These are phyloP conservation scores for Natrix natrix DNA, from an alignment of 2,797 vertebrate species.

Conservation along the genomic window DNA sequence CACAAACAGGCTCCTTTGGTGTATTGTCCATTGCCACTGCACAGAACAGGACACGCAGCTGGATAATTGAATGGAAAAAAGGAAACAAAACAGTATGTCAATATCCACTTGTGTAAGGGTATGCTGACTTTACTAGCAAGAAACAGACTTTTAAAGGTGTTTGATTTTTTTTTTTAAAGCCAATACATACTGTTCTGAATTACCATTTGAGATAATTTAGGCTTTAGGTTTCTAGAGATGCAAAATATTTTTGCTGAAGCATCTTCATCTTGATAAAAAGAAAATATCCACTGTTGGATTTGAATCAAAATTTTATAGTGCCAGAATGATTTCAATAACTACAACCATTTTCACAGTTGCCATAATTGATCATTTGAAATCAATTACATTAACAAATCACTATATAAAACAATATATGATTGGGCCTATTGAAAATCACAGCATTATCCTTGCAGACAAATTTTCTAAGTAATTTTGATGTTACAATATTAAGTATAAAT, in stretches of 20 bases:
- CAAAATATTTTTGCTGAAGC: neutral
- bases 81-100: slow-evolving; percentile 51
- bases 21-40: slow-evolving; percentile 97
- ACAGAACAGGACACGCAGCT: slow-evolving; percentile 96
- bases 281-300: neutral
- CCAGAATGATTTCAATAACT: neutral
- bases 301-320: neutral
- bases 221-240: neutral
- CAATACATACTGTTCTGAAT: neutral
- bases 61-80: slow-evolving; percentile 56
- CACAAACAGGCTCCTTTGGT: slow-evolving; percentile 95
- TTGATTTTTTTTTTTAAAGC: neutral
- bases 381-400: neutral
- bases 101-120: neutral
- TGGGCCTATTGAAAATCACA: neutral
- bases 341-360: neutral
- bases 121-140: slow-evolving; percentile 26
- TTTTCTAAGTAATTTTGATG: neutral
- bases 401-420: neutral
- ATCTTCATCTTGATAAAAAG: neutral
- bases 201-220: slow-evolving; percentile 17
- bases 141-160: neutral
- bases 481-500: neutral
- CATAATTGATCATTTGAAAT: neutral
- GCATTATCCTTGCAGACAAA: neutral